Conservation (phyloP, 2,797 vertebrate species). For the Sternarchorhynchus goeldii region DNA sequence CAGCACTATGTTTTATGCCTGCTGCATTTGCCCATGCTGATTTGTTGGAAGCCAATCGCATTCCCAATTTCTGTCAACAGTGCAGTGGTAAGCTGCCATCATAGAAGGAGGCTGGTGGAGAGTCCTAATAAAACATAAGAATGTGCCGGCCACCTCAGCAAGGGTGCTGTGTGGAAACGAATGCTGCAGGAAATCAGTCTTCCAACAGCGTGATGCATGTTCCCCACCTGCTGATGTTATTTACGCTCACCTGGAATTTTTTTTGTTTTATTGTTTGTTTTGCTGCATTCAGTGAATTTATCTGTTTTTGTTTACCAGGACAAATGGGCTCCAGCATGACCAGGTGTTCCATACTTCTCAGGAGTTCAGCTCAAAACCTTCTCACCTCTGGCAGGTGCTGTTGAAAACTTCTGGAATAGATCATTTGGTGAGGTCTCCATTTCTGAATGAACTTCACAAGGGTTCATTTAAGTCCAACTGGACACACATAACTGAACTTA, state of each 20-base stretch:
- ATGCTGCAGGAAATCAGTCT: slow-evolving; percentile 49
- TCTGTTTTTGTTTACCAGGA: background rate
- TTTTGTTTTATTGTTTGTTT: slow-evolving; percentile 20
- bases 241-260: slow-evolving; percentile 17
- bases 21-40: slow-evolving; percentile 38
- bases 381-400: too few species aligned
- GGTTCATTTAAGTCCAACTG: too few species aligned
- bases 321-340: background rate
- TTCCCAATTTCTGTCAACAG: slow-evolving; percentile 45
- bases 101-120: slow-evolving; percentile 7
- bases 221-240: slow-evolving; percentile 33
- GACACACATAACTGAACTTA: too few species aligned
- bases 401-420: too few species aligned
- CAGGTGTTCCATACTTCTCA: background rate
- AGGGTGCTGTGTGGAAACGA: slow-evolving; percentile 52
- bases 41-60: slow-evolving; percentile 32
- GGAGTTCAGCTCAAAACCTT: too few species aligned
- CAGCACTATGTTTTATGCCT: slow-evolving; percentile 16
- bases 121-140: slow-evolving; percentile 45
- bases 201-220: slow-evolving; percentile 4
- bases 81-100: slow-evolving; percentile 29
- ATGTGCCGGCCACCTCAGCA: slow-evolving; percentile 29
- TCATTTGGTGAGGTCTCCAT: too few species aligned
- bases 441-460: too few species aligned
- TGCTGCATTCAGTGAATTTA: slow-evolving; percentile 15